Evolutionary conservation across 2,797 vertebrate species (phyloP).

Genomic region (Rhadinocentrus ornatus): DNA sequence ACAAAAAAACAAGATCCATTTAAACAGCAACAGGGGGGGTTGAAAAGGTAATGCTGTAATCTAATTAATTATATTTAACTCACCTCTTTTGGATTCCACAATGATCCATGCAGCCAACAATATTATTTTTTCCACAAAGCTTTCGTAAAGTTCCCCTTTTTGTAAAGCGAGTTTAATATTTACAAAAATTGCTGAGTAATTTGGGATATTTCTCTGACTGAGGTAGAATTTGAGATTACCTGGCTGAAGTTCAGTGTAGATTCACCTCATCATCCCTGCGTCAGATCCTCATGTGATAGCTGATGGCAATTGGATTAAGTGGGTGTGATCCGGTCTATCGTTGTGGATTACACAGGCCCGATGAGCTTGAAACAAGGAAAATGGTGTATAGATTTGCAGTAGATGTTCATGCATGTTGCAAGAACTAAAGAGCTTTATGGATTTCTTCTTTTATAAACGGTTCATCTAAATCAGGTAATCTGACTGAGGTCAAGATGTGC

Average conservation of each 20-base stretch:
- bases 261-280: slow-evolving; percentile 22
- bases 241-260: neutral
- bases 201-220: neutral
- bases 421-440: neutral
- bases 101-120: neutral
- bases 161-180: neutral
- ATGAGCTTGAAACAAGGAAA: slow-evolving; percentile 17
- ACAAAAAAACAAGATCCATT: neutral
- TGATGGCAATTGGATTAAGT: slow-evolving; percentile 67
- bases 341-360: slow-evolving; percentile 50
- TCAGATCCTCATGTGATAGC: slow-evolving; percentile 47
- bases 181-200: neutral
- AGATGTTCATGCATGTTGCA: neutral
- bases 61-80: no score
- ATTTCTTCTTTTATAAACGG: neutral
- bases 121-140: neutral
- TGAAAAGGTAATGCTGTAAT: neutral
- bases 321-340: slow-evolving; percentile 47
- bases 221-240: slow-evolving; percentile 1
- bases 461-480: neutral
- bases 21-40: neutral
- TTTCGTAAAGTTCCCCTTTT: neutral
- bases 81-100: neutral
- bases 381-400: neutral
- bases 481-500: neutral